phyloP scores from a whole-genome alignment of 2,888 invertebrate genomes.

The Macaria liturata region DNA sequence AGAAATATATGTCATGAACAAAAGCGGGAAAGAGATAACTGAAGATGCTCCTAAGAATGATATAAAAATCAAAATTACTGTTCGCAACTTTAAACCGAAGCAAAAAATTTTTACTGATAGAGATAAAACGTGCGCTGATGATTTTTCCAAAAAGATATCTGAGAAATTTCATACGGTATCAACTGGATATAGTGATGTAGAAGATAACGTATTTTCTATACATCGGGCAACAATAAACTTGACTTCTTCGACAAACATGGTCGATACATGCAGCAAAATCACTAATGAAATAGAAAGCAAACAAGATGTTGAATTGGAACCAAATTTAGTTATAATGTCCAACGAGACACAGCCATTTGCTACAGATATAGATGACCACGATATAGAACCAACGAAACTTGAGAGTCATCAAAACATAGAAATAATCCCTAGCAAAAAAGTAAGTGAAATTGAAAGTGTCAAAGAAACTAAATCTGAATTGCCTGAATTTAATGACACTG shows the following conservation, averaged over 20 bases:
- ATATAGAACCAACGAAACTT: too few species aligned
- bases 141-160: slow-evolving; percentile 56
- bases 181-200: slow-evolving; percentile 54
- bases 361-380: slow-evolving; percentile 20
- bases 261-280: slow-evolving; percentile 28
- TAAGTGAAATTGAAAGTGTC: slow-evolving; percentile 24
- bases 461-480: slow-evolving; percentile 27
- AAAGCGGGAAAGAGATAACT: slow-evolving; percentile 33
- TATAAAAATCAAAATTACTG: slow-evolving; percentile 61
- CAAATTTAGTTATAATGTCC: slow-evolving; percentile 28
- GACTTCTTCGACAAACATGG: slow-evolving; percentile 43
- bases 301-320: slow-evolving; percentile 23
- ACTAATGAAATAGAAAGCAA: slow-evolving; percentile 25
- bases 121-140: slow-evolving; percentile 35
- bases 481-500: slow-evolving; percentile 28
- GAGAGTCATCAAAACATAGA: background rate
- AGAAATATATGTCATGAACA: slow-evolving; percentile 50
- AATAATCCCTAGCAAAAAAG: slow-evolving; percentile 22
- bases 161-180: slow-evolving; percentile 64
- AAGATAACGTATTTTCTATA: slow-evolving; percentile 48
- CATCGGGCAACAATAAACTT: slow-evolving; percentile 55
- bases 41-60: slow-evolving; percentile 51
- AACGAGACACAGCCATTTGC: background rate
- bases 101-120: slow-evolving; percentile 23
- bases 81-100: slow-evolving; percentile 57